Evolutionary conservation across 2,888 invertebrate species (phyloP), one percentile per base, ranked within the genome.

Genomic region (Tetranychus truncatus): DNA sequence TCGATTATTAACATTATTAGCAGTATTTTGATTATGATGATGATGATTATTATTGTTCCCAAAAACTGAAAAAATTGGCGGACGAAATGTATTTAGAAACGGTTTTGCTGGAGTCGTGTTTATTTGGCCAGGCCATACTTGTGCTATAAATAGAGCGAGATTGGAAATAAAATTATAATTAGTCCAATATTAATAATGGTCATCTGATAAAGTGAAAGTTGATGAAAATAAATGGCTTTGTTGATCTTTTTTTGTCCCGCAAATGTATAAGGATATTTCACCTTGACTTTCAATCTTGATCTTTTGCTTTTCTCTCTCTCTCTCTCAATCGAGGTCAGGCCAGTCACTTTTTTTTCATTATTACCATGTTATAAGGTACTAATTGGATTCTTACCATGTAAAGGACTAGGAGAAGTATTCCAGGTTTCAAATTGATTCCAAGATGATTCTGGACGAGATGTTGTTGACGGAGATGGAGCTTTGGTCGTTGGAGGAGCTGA

Each of bases 71-170:
- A 74, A 76, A 20, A 74, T 66, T 34, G 74, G 72, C 65, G 74
- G 76, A 45, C 76, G 66, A 46, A 73, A 76, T 69, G 76, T 75
- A 24, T 76, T 75, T 46, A 73, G 74, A 18, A 73, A 71, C 24
- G 71, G 74, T 45, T 44, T 69, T 18, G 55, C 55, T 8, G 66
- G 44, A n/a, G 71, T 65, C 20, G 72, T 69, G n/a, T 44, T 74
- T 15, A 74, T 44, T 71, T 75, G 75, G 46, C 69, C 66, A 18
- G 75, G 69, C 75, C 75, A 75, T 24, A 71, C 65, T 73, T 75
- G 75, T 24, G 71, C 74, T 75, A 72, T 45, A 72, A 45, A 45
- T 24, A 72, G 34, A 71, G 34, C 15, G 18, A 44, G 9, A 67
- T 20, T 45, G 15, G 1, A 66, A 20, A 67, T 9, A 18, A 69